Conservation (phyloP, 2,888 invertebrate genomes). For the Abrostola tripartita region DNA sequence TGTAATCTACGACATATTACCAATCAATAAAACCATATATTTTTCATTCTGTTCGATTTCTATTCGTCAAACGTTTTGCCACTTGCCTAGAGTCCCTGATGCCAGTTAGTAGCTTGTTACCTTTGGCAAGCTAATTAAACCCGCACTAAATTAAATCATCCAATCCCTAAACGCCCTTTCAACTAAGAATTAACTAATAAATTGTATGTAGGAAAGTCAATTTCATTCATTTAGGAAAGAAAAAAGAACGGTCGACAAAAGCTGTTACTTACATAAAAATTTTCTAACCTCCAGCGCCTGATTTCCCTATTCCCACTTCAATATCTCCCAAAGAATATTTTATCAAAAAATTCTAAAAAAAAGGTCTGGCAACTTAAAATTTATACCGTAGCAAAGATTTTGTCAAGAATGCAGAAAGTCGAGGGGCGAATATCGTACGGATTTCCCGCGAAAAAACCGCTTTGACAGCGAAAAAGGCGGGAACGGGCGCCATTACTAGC, state of each 20-base stretch:
- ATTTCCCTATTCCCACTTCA: constrained; percentile 46
- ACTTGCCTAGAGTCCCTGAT: too few species aligned
- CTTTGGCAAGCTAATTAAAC: too few species aligned
- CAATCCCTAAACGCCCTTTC: too few species aligned
- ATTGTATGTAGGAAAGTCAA: neutral
- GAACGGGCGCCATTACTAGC: constrained; percentile 88
- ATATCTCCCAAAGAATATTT: constrained; percentile 51
- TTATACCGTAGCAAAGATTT: constrained; percentile 57
- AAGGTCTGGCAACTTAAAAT: constrained; percentile 55
- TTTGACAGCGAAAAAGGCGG: constrained; percentile 87
- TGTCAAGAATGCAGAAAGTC: constrained; percentile 59
- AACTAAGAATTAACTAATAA: neutral
- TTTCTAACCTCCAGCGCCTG: constrained; percentile 19
- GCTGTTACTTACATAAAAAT: constrained; percentile 24
- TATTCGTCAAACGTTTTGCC: too few species aligned
- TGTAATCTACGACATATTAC: too few species aligned
- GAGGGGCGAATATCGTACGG: constrained; percentile 66
- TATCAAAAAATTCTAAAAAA: constrained; percentile 53
- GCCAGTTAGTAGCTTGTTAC: too few species aligned
- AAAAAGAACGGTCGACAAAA: neutral
- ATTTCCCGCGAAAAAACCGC: constrained; percentile 83
- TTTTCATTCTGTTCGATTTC: too few species aligned
- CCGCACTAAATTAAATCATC: too few species aligned
- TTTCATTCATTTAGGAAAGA: neutral
- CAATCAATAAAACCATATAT: too few species aligned